Base-by-base conservation (phyloP, 2,888 invertebrate genomes). In the Prenolepis imparis region DNA sequence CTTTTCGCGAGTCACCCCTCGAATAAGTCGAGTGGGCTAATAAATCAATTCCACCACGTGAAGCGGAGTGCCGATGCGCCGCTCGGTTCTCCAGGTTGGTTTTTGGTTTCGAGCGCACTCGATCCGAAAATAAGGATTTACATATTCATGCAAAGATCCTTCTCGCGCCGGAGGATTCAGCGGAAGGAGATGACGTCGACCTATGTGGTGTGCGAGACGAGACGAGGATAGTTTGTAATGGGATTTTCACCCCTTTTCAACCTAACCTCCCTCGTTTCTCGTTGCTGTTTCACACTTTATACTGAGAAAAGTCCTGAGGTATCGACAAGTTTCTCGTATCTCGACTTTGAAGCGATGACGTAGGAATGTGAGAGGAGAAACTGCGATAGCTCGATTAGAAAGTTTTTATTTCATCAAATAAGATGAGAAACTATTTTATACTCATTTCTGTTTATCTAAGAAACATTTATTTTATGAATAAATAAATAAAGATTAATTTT, bases 61-160 rank as follows among this genome's bases (percentile, higher is more conserved):
- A 90, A 90, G 90, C 80, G 88, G 86, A 87, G 87, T 66, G 82
- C 59, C 75, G 82, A 82, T 66, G 77, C 59, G 82, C 73, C 36
- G 41, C 87, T 90, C 89, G 90, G 87, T 90, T 90, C 90, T 92
- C 88, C 89, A 92, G 92, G 92, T 93, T 93, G 93, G 93, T 93
- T 93, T 94, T 94, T 93, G 93, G 94, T 93, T 94, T 94, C 93
- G 92, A 93, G 94, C 93, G 94, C 93, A 93, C 93, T 94, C 93
- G 93, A 94, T 94, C 92, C 89, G 94, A 94, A 94, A 94, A 94
- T 94, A 94, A 94, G 94, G 94, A 94, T 94, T 94, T 94, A 94
- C 94, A 94, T 94, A 94, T 94, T 94, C 94, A 94, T 94, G 94
- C 92, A 90, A 92, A 93, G 92, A 93, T 92, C 91, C 70, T 80